A percentile compares a stretch with the other conserved stretches of the same genome.
Conservation (phyloP, 2,888 invertebrate species). For the Prionchulus punctatus region DNA sequence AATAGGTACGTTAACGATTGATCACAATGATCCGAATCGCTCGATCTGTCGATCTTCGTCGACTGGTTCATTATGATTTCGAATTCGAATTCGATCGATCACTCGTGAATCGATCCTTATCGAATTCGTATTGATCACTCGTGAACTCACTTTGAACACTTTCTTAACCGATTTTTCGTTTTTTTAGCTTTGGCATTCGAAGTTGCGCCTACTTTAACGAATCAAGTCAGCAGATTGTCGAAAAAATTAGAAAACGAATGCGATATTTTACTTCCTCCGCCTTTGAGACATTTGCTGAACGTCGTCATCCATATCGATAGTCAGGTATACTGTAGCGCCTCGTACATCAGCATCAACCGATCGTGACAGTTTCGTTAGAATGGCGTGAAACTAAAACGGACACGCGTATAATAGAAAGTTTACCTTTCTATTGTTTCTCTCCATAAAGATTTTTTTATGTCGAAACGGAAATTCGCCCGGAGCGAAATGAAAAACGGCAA, state of each 20-base stretch:
- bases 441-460: background rate
- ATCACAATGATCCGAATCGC: too few species aligned
- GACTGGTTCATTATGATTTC: too few species aligned
- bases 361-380: too few species aligned
- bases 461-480: background rate
- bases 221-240: background rate
- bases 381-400: too few species aligned
- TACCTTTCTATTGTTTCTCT: background rate
- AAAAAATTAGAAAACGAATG: background rate
- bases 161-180: background rate
- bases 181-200: background rate
- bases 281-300: background rate
- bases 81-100: too few species aligned
- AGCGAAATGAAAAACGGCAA: background rate
- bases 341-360: background rate
- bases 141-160: too few species aligned
- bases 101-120: too few species aligned
- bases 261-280: background rate
- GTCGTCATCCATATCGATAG: background rate
- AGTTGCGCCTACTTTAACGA: background rate
- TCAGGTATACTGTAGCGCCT: background rate
- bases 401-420: too few species aligned
- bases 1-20: constrained; percentile 5
- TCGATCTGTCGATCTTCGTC: too few species aligned
- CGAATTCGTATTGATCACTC: too few species aligned